Evolutionary conservation across 2,797 vertebrate genomes (phyloP).

Genomic region (Hydrocynus forskahlii): DNA sequence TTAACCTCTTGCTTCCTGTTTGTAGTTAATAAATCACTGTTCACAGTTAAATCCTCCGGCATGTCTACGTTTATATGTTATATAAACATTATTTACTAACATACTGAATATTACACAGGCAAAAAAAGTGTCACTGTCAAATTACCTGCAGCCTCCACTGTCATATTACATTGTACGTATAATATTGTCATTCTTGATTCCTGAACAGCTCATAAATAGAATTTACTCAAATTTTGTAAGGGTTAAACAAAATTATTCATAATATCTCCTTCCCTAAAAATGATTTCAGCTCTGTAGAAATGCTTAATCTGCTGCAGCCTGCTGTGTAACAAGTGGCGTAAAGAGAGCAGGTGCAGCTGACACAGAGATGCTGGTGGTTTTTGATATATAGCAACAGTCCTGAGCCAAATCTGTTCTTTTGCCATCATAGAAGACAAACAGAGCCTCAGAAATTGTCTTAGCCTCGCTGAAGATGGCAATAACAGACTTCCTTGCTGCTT

Average conservation of each 20-base stretch:
- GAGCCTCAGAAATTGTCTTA: constrained; percentile 36
- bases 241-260: too few species aligned
- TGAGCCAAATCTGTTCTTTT: constrained; percentile 55
- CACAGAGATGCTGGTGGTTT: constrained; percentile 70
- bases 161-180: not conserved
- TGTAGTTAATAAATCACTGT: too few species aligned
- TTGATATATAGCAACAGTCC: constrained; percentile 61
- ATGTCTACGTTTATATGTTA: too few species aligned
- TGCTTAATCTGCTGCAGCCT: not conserved
- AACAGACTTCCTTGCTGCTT: constrained; percentile 82
- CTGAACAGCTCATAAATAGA: not conserved
- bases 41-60: too few species aligned
- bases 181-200: not conserved
- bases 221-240: too few species aligned
- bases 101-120: not conserved
- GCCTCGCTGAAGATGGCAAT: constrained; percentile 80
- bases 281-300: constrained; percentile 7
- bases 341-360: constrained; percentile 70
- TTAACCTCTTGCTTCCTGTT: too few species aligned
- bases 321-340: constrained; percentile 27
- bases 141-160: not conserved
- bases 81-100: too few species aligned
- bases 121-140: not conserved
- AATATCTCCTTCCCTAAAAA: not conserved
- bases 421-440: constrained; percentile 21